A percentile compares a stretch with the other conserved stretches of the same genome.
phyloP scores from a whole-genome alignment of 2,888 invertebrate genomes.

The Mythimna vitellina region DNA sequence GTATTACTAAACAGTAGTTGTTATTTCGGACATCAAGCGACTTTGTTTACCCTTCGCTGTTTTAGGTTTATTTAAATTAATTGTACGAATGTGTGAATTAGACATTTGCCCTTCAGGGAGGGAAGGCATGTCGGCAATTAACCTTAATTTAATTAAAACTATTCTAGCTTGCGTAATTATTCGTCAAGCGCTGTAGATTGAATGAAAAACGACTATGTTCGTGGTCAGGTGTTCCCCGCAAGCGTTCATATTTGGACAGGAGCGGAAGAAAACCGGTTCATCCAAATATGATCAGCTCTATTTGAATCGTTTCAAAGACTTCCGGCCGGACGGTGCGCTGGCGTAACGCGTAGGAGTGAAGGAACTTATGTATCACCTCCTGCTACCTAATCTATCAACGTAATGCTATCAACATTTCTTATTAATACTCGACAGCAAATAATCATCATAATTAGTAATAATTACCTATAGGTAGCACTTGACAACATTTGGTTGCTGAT shows the following conservation, averaged over 20 bases:
- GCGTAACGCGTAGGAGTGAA: slow-evolving; percentile 16
- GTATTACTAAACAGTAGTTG: slow-evolving; percentile 28
- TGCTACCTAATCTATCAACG: background rate
- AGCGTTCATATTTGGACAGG: slow-evolving; percentile 30
- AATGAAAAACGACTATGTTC: background rate
- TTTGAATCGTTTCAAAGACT: slow-evolving; percentile 30
- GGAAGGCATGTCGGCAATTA: slow-evolving; percentile 34
- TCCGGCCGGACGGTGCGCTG: slow-evolving; percentile 25
- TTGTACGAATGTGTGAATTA: slow-evolving; percentile 5
- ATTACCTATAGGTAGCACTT: slow-evolving; percentile 25
- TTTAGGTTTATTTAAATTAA: slow-evolving; percentile 26
- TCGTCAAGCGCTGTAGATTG: background rate
- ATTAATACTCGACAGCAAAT: slow-evolving; percentile 13
- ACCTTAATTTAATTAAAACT: slow-evolving; percentile 23
- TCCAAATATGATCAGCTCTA: slow-evolving; percentile 43
- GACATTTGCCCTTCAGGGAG: slow-evolving; percentile 21
- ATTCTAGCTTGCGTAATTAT: slow-evolving; percentile 10
- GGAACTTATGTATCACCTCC: background rate
- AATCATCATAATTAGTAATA: slow-evolving; percentile 32
- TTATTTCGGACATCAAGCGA: slow-evolving; percentile 23
- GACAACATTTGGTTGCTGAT: slow-evolving; percentile 15
- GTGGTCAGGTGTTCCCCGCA: background rate
- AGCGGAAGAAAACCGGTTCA: slow-evolving; percentile 41
- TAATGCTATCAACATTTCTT: slow-evolving; percentile 6
- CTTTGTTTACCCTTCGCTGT: slow-evolving; percentile 25